phyloP scores from a whole-genome alignment of 2,888 invertebrate genomes.

The Lacanobia wlatinum region DNA sequence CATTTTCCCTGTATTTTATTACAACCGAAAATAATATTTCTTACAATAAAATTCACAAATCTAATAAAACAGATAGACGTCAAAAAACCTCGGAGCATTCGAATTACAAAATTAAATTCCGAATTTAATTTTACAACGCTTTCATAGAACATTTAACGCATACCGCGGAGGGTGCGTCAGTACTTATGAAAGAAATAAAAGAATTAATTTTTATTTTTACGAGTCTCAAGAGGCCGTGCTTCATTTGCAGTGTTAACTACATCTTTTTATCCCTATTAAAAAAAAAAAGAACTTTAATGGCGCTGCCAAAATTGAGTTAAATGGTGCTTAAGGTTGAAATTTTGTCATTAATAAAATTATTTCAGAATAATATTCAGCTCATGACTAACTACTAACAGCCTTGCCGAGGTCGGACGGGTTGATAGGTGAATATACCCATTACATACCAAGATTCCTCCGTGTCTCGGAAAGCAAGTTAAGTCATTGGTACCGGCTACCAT shows the following conservation, averaged over 20 bases:
- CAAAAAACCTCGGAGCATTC: constrained; percentile 72
- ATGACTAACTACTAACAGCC: too few species aligned
- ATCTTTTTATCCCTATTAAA: constrained; percentile 27
- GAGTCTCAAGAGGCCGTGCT: constrained; percentile 27
- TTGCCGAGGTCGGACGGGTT: too few species aligned
- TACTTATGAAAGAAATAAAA: constrained; percentile 50
- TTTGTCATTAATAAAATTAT: not conserved
- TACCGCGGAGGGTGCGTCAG: constrained; percentile 69
- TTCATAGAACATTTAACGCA: constrained; percentile 76
- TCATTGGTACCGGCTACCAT: too few species aligned
- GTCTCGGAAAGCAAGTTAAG: too few species aligned
- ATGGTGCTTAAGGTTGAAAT: not conserved
- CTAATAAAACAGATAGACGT: constrained; percentile 54
- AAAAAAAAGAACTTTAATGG: constrained; percentile 27
- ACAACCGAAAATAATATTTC: constrained; percentile 51
- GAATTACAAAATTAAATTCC: constrained; percentile 83
- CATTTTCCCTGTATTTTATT: constrained; percentile 47
- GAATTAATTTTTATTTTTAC: constrained; percentile 55
- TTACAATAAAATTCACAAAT: constrained; percentile 50
- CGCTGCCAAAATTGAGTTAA: not conserved
- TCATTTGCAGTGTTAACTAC: constrained; percentile 53
- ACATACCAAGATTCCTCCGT: too few species aligned
- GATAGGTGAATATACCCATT: too few species aligned
- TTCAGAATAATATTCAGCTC: not conserved
- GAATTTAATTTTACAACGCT: constrained; percentile 82